Percentiles rank a stretch among this genome's conserved stretches.
phyloP scores from a whole-genome alignment of 2,797 vertebrate genomes.

The Chelidonichthys spinosus region DNA sequence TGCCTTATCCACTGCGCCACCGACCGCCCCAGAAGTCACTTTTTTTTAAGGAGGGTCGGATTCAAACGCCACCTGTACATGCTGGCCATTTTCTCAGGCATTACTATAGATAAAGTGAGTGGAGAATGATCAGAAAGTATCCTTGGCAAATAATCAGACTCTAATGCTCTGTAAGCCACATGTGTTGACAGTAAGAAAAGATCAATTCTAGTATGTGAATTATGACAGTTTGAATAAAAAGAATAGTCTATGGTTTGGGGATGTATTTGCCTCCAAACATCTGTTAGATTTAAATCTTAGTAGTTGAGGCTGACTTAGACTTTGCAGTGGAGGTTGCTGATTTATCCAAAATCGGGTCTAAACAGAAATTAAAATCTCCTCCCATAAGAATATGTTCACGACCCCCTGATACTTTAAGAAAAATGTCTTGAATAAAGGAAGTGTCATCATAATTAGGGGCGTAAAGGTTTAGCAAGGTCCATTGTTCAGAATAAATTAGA shows the following conservation, averaged over 20 bases:
- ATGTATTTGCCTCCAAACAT: neutral
- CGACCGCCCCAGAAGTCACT: too few species aligned
- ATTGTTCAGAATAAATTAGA: neutral
- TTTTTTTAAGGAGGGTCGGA: neutral
- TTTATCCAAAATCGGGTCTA: constrained; percentile 10
- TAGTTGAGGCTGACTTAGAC: neutral
- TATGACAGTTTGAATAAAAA: neutral
- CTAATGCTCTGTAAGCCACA: neutral
- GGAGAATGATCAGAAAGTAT: neutral
- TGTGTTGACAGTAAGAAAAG: constrained; percentile 7
- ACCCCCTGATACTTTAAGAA: constrained; percentile 5
- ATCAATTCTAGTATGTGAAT: constrained; percentile 8
- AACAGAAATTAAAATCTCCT: neutral
- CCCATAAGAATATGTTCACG: neutral
- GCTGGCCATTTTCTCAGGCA: neutral
- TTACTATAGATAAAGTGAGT: neutral
- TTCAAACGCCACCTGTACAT: neutral
- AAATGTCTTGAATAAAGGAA: constrained; percentile 3
- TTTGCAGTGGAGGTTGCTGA: neutral
- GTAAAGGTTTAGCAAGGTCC: neutral
- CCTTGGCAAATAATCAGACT: neutral
- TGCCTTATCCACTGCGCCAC: too few species aligned
- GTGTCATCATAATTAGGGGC: neutral
- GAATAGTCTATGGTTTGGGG: neutral
- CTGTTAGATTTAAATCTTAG: constrained; percentile 3